A percentile compares a stretch with the other conserved stretches of the same genome.
Evolutionary conservation across 2,113 vertebrate genomes (phyloP).

Genomic region (Pelobates fuscus): DNA sequence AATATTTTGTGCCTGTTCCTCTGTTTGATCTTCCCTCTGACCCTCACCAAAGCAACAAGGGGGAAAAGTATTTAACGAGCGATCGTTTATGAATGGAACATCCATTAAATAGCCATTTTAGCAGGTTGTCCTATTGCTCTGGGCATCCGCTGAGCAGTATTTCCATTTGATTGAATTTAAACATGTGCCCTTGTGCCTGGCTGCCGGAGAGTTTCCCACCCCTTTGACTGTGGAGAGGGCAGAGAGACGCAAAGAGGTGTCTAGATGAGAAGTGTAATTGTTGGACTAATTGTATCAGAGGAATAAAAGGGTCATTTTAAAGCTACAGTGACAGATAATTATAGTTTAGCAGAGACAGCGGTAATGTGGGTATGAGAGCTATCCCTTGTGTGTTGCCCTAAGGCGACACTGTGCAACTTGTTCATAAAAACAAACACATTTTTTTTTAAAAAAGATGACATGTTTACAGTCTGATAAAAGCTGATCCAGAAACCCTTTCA

Average conservation of each 20-base stretch:
- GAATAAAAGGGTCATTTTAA: slow-evolving; percentile 12
- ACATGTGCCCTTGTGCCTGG: slow-evolving; percentile 10
- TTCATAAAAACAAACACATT: too few species aligned
- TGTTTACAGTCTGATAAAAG: too few species aligned
- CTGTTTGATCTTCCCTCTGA: background rate
- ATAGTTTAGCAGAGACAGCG: slow-evolving; percentile 22
- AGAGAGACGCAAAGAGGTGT: background rate
- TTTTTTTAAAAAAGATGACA: too few species aligned
- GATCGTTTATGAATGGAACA: slow-evolving; percentile 3
- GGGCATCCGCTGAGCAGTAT: slow-evolving; percentile 10
- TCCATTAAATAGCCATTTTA: slow-evolving; percentile 2
- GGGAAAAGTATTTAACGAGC: background rate
- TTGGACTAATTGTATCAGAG: slow-evolving; percentile 22
- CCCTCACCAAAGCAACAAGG: background rate
- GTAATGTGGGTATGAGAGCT: slow-evolving; percentile 11
- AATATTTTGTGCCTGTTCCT: background rate
- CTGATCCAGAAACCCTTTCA: too few species aligned
- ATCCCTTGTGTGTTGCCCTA: background rate
- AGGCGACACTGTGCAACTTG: too few species aligned
- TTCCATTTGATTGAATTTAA: slow-evolving; percentile 10
- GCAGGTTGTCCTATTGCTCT: slow-evolving; percentile 10
- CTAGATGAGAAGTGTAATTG: slow-evolving; percentile 20
- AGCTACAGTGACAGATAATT: slow-evolving; percentile 20
- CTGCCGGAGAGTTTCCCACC: background rate
- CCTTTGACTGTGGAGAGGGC: background rate